Base-by-base conservation (phyloP, 2,888 invertebrate species). In the Diadegma fenestrale region DNA sequence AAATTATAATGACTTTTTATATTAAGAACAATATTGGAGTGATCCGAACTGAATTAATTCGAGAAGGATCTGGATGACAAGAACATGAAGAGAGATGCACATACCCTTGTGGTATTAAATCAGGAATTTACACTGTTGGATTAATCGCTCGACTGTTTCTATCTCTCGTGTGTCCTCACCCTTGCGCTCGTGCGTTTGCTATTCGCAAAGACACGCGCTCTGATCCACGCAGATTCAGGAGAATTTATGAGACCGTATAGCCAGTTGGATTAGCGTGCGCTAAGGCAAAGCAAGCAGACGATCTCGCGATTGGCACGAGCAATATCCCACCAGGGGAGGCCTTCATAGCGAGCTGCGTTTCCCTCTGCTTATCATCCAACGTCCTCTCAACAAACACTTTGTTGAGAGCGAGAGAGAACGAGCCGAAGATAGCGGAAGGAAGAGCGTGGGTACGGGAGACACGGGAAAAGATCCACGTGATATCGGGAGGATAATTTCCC, bases 401-500 rank as follows among this genome's bases (percentile, higher is more conserved):
- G 71, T 80, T 58, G 66, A 37, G 37, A 75, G 64, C n/a, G 58
- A 54, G 45, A 54, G 63, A 14, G 58, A 33, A 54, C 26, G 26
- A 58, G 58, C 14, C 5, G 10, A 22, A 22, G 19, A 43, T 48
- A 64, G 51, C 37, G 64, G 51, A 51, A 63, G 33, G 61, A 41
- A 22, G 45, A 37, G 71, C 19, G 48, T 8, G n/a, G 12, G 2
- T 14, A 37, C 10, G 22, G 26, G 41, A 41, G 30, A n/a, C 43
- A 43, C 37, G 30, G 37, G 54, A 45, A n/a, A 17, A 64, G 63
- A 76, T 77, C 19, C 19, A 30, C 69, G 48, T n/a, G 58, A 80
- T 80, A 80, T 73, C 80, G 33, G 58, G 30, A 26, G 64, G 72
- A 77, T 80, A 84, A 84, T 84, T 80, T 84, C 80, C 80, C 84